These are phyloP conservation scores for Goniozus legneri DNA, from an alignment of 1,140 invertebrate species.

Conservation along the genomic window DNA sequence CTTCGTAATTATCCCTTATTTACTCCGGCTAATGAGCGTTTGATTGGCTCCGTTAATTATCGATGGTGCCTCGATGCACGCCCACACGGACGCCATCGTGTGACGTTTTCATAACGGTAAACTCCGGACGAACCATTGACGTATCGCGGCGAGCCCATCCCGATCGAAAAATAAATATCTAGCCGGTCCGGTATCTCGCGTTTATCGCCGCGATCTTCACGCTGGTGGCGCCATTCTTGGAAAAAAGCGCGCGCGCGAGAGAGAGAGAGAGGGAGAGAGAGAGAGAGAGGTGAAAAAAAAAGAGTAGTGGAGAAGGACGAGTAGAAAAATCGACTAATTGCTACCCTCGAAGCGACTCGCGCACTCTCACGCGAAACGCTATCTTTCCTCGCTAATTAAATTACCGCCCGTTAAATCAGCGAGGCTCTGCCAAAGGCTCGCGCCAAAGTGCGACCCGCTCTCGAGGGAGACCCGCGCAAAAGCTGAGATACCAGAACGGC, in stretches of 20 bases:
- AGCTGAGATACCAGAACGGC: neutral
- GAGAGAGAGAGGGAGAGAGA: neutral
- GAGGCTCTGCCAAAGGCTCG: constrained; percentile 11
- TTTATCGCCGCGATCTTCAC: constrained; percentile 27
- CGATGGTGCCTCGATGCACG: constrained; percentile 9
- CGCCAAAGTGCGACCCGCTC: neutral
- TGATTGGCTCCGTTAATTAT: constrained; percentile 27
- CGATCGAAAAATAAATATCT: too few species aligned
- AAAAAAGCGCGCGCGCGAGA: neutral
- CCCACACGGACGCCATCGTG: too few species aligned
- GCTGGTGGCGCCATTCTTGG: constrained; percentile 17
- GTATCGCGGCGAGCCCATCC: too few species aligned
- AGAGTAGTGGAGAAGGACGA: neutral
- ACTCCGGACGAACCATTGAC: neutral
- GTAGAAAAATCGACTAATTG: constrained; percentile 21
- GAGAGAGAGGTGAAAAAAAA: constrained; percentile 1
- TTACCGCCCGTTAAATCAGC: constrained; percentile 24
- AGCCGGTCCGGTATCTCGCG: too few species aligned
- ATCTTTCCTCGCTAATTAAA: constrained; percentile 26
- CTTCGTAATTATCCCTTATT: constrained; percentile 19
- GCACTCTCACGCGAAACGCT: constrained; percentile 7
- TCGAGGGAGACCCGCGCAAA: neutral
- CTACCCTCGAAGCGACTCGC: constrained; percentile 15
- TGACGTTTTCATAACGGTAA: constrained; percentile 1
- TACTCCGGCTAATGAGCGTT: constrained; percentile 23